Evolutionary conservation across 2,888 invertebrate species (phyloP), one percentile per base, ranked within the genome.

Genomic region (Operophtera brumata): DNA sequence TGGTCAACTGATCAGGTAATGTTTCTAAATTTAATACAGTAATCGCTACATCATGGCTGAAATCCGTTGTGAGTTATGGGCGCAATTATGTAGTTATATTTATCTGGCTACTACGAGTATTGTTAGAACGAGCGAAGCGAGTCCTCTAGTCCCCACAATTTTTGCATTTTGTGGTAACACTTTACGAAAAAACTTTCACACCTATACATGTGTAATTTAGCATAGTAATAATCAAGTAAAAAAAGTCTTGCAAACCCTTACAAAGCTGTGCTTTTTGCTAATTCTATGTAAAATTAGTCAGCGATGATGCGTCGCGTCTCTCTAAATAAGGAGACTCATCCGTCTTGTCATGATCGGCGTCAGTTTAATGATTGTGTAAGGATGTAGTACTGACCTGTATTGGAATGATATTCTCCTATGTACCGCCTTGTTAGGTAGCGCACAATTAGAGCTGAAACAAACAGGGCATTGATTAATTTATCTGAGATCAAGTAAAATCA

Each of bases 331-430:
- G 39, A 42, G 32, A 34, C 7, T 43, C 25, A 36, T 20, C 9
- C n/a, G 39, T 12, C 25, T 32, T 8, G 40, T 40, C 45, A 45
- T 30, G 10, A 20, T 13, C 42, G 39, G 7, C 53, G 53, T 47
- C 26, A 47, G 40, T 45, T 2, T 20, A 28, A 20, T 46, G 6
- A 11, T 1, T 40, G 14, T 30, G 32, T 50, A 34, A 26, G 13
- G 25, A 30, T 41, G 12, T n/a, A 12, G 3, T 42, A 61, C 90
- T 89, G 79, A 94, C 94, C 94, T 90, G 94, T 94, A 73, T 94
- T 94, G 69, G 95, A 95, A 73, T 94, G 93, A 82, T 95, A 95
- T 91, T 95, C 95, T 57, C 95, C 95, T 59, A 95, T 95, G 81
- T 93, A 95, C 71, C 95, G 89, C 73, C 94, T 92, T 4, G 95